A percentile compares a stretch with the other conserved stretches of the same genome.
phyloP scores from a whole-genome alignment of 1,140 invertebrate species.

The Penaeus japonicus region DNA sequence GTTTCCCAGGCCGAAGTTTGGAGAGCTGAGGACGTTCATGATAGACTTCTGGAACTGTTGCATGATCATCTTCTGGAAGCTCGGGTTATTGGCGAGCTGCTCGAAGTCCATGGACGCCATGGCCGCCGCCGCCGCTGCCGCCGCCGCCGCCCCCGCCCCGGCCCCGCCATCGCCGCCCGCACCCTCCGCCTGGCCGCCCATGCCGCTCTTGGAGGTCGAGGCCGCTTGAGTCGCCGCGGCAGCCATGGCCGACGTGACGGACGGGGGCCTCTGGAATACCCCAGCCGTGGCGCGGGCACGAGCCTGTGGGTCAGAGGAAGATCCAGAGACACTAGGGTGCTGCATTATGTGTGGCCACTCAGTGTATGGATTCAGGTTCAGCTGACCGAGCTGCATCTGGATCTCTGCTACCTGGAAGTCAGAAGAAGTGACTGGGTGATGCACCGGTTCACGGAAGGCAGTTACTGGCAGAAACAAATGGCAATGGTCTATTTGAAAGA shows the following conservation, averaged over 20 bases:
- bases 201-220: too few relatives aligned
- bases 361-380: constrained; percentile 25
- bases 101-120: constrained; percentile 29
- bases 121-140: not conserved
- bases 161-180: not conserved
- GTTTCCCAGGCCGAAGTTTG: constrained; percentile 21
- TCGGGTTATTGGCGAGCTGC: constrained; percentile 19
- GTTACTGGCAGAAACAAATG: too few relatives aligned
- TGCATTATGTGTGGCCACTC: constrained; percentile 25
- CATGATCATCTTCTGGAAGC: constrained; percentile 25
- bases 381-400: constrained; percentile 14
- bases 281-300: too few relatives aligned
- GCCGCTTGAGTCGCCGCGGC: too few relatives aligned
- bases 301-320: not conserved
- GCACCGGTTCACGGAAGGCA: too few relatives aligned
- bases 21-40: constrained; percentile 21
- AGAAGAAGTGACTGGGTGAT: not conserved
- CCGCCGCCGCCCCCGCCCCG: not conserved
- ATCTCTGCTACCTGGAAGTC: constrained; percentile 28
- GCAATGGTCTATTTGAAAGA: too few relatives aligned
- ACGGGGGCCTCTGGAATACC: too few relatives aligned
- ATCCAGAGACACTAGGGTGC: not conserved
- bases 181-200: not conserved
- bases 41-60: constrained; percentile 42
- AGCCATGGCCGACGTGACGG: too few relatives aligned